phyloP scores from a whole-genome alignment of 2,797 vertebrate genomes.

The Enteromius treurensis region DNA sequence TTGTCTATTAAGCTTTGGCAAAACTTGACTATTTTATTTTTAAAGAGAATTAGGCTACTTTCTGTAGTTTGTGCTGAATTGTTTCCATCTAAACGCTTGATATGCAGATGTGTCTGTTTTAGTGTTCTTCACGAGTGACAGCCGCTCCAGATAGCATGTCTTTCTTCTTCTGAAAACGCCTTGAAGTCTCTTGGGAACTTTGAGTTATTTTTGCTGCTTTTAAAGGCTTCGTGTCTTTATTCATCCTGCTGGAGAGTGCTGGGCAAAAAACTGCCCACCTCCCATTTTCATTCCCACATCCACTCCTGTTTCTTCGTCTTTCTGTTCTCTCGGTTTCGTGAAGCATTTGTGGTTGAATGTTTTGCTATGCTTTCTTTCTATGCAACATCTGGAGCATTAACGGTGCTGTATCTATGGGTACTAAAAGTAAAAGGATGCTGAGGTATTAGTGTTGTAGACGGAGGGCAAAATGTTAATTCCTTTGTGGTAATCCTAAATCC shows the following conservation, averaged over 20 bases:
- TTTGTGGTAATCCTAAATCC: slow-evolving; percentile 8
- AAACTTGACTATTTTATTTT: not conserved
- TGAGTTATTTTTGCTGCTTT: slow-evolving; percentile 73
- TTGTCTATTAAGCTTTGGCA: not conserved
- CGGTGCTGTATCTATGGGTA: not conserved
- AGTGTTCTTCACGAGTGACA: slow-evolving; percentile 13
- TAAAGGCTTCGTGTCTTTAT: slow-evolving; percentile 67
- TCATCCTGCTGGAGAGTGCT: slow-evolving; percentile 60
- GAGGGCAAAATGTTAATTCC: slow-evolving; percentile 32
- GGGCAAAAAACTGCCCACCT: slow-evolving; percentile 4
- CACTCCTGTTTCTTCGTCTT: not conserved
- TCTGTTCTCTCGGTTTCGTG: not conserved
- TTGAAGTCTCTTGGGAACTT: slow-evolving; percentile 61
- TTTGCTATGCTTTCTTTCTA: not conserved
- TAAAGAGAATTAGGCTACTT: not conserved
- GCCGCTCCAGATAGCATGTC: not conserved
- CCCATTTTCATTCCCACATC: not conserved
- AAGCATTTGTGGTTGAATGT: not conserved
- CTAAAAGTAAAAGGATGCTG: not conserved
- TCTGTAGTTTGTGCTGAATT: not conserved
- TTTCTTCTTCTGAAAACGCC: slow-evolving; percentile 33
- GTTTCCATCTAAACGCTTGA: slow-evolving; percentile 27
- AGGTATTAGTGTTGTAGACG: not conserved
- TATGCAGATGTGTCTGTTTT: slow-evolving; percentile 36
- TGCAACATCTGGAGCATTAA: slow-evolving; percentile 4